Evolutionary conservation across 1,140 invertebrate genomes (phyloP).

Genomic region (Drosophila trapezifrons): DNA sequence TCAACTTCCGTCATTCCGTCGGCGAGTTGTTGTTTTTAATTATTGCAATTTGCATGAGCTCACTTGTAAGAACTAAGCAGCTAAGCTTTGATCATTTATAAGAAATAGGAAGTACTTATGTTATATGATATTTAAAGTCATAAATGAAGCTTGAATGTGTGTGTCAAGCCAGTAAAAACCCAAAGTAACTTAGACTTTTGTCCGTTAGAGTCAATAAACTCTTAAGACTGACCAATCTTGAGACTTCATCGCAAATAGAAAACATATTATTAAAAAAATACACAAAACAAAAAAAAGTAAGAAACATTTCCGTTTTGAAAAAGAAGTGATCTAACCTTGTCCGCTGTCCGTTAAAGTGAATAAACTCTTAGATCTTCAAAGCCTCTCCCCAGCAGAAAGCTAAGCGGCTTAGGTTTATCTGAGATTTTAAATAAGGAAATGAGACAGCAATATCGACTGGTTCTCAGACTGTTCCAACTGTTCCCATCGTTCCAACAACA

Average conservation of each 20-base stretch:
- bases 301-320: constrained; percentile 13
- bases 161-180: no score
- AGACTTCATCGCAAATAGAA: not conserved
- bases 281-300: not conserved
- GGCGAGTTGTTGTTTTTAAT: constrained; percentile 6
- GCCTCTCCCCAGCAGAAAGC: not conserved
- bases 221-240: not conserved
- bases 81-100: not conserved
- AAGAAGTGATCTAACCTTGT: constrained; percentile 24
- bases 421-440: constrained; percentile 26
- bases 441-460: not conserved
- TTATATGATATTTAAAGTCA: not conserved
- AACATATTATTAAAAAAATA: constrained; percentile 6
- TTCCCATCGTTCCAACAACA: not conserved
- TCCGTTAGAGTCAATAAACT: constrained; percentile 9
- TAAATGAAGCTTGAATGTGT: no score
- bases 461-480: not conserved
- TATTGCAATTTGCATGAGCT: constrained; percentile 39
- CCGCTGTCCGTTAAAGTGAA: constrained; percentile 12
- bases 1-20: constrained; percentile 25
- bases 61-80: constrained; percentile 18
- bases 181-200: not conserved
- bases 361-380: constrained; percentile 12
- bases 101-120: constrained; percentile 14
- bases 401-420: constrained; percentile 19